These are phyloP conservation scores for human (Homo sapiens) DNA, from an alignment of 2,113 vertebrate species.

Conservation along the genomic window DNA sequence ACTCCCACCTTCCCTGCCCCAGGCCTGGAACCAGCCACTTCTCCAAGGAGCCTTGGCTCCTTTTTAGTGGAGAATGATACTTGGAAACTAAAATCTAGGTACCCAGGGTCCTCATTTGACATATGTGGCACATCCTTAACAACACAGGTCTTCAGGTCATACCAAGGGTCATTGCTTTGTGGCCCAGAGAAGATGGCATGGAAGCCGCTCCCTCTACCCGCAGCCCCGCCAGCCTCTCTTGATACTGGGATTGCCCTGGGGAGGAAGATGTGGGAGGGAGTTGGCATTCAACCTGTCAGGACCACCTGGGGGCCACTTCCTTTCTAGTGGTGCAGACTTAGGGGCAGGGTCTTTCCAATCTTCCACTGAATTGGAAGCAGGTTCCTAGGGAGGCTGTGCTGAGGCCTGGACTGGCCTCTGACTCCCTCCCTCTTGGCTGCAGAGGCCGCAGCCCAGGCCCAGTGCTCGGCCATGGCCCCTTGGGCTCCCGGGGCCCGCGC, in stretches of 20 bases:
- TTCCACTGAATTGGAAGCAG: neutral
- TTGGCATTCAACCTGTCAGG: neutral
- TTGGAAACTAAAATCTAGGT: conserved; percentile 10
- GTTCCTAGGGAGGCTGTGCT: neutral
- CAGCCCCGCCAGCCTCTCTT: neutral
- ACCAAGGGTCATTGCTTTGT: neutral
- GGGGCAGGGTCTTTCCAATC: neutral
- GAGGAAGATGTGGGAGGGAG: neutral
- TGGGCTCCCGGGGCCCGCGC: conserved; percentile 80
- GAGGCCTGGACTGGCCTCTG: neutral
- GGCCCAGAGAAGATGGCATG: neutral
- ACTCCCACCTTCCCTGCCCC: neutral
- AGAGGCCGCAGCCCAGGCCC: neutral
- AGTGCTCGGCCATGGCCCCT: conserved; percentile 62
- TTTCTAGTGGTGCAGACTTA: neutral
- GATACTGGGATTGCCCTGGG: neutral
- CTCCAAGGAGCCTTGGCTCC: neutral
- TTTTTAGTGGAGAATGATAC: neutral
- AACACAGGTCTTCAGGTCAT: neutral
- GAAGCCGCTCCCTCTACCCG: neutral
- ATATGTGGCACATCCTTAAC: neutral
- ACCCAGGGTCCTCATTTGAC: neutral
- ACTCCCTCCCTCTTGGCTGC: conserved; percentile 50
- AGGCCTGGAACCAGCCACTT: neutral
- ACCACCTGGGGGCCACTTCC: neutral